Percentiles rank a stretch among this genome's conserved stretches.
Conservation (phyloP, 2,113 vertebrate species). For the Talpa occidentalis region DNA sequence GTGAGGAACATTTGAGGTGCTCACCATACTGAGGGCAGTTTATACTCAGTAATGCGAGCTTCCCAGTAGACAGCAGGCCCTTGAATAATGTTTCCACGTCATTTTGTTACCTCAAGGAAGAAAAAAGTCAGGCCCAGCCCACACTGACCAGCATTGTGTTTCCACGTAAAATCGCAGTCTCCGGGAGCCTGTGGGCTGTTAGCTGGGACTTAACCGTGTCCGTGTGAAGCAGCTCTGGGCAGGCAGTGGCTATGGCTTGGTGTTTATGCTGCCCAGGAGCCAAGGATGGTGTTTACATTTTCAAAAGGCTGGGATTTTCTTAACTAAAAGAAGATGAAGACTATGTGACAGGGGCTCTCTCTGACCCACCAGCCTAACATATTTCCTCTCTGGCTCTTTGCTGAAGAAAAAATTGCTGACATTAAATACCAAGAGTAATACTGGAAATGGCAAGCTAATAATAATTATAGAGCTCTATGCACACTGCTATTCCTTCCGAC, state of each 20-base stretch:
- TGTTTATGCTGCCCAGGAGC: neutral
- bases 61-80: no score
- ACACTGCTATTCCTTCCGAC: neutral
- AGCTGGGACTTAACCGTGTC: no score
- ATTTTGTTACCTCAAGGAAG: no score
- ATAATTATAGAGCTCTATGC: neutral
- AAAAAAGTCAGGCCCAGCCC: no score
- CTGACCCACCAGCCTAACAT: neutral
- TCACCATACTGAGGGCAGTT: neutral
- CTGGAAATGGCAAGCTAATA: neutral
- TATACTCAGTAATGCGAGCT: neutral
- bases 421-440: constrained; percentile 31
- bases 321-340: neutral
- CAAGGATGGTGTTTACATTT: constrained; percentile 37
- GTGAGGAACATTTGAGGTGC: neutral
- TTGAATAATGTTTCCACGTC: no score
- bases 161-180: no score
- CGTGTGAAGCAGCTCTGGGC: neutral
- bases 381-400: neutral
- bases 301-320: neutral
- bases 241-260: neutral
- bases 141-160: no score
- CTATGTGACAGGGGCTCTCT: neutral
- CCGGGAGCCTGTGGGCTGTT: no score
- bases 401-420: neutral